Conservation (phyloP, 2,797 vertebrate species). For the Erithacus rubecula region DNA sequence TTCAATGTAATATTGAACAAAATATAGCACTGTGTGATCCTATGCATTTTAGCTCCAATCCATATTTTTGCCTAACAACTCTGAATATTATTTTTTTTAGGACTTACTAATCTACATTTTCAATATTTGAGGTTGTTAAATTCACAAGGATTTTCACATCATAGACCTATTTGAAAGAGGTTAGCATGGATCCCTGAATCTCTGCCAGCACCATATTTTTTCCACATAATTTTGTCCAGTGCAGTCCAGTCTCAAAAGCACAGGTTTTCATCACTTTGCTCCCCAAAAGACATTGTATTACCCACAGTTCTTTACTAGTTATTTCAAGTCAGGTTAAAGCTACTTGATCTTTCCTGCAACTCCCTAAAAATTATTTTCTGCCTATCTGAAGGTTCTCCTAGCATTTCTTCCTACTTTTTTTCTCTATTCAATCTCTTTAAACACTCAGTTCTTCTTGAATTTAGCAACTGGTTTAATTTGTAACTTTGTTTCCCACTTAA, state of each 20-base stretch:
- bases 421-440: not conserved
- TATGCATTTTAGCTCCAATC: not conserved
- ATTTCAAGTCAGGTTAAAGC: not conserved
- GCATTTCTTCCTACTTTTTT: not conserved
- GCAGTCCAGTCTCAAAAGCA: not conserved
- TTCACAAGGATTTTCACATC: not conserved
- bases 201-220: not conserved
- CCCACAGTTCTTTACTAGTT: not conserved
- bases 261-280: not conserved
- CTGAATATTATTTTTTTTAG: not conserved
- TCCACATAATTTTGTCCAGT: not conserved
- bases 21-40: not conserved
- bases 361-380: not conserved
- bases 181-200: not conserved
- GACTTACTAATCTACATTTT: not conserved
- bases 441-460: not conserved
- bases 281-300: not conserved
- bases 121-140: not conserved
- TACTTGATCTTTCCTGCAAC: not conserved
- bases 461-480: not conserved
- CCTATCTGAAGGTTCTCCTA: not conserved
- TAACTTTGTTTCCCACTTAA: not conserved
- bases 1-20: not conserved
- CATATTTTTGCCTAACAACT: not conserved
- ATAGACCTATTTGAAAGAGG: not conserved